A percentile compares a stretch with the other conserved stretches of the same genome.
Evolutionary conservation across 92 coral and sea anemone species (phyloP).

Genomic region (Pocillopora meandrina): DNA sequence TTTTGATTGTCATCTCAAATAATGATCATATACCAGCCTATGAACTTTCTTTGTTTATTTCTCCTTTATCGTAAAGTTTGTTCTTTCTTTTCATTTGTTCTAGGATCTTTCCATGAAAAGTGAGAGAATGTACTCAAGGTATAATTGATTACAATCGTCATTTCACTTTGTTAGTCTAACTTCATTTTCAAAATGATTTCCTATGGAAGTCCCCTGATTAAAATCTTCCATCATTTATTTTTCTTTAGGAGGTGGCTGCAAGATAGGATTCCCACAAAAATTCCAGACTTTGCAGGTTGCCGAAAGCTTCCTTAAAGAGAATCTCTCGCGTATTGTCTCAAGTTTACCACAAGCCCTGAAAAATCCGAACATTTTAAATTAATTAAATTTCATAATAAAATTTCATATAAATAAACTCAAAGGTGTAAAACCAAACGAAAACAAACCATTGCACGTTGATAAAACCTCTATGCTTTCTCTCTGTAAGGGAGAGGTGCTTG

Average conservation of each 20-base stretch:
- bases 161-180: background rate
- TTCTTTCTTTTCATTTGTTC: background rate
- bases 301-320: background rate
- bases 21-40: too few species aligned
- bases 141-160: background rate
- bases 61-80: too few species aligned
- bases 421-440: too few species aligned
- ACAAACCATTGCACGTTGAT: too few species aligned
- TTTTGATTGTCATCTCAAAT: too few species aligned
- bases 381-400: too few species aligned
- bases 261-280: constrained; percentile 34
- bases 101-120: constrained; percentile 3
- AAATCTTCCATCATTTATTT: background rate
- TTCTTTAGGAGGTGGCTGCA: constrained; percentile 22
- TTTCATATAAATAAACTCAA: too few species aligned
- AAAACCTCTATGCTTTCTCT: too few species aligned
- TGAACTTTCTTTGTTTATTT: background rate
- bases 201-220: background rate
- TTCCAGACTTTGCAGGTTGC: constrained; percentile 34
- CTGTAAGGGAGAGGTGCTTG: too few species aligned
- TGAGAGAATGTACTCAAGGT: constrained; percentile 47
- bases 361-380: too few species aligned
- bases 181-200: background rate
- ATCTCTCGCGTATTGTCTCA: too few species aligned
- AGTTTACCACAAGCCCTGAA: too few species aligned